Evolutionary conservation across 2,113 vertebrate genomes (phyloP), one percentile per base, ranked within the genome.

Genomic region (Tonatia bakeri): DNA sequence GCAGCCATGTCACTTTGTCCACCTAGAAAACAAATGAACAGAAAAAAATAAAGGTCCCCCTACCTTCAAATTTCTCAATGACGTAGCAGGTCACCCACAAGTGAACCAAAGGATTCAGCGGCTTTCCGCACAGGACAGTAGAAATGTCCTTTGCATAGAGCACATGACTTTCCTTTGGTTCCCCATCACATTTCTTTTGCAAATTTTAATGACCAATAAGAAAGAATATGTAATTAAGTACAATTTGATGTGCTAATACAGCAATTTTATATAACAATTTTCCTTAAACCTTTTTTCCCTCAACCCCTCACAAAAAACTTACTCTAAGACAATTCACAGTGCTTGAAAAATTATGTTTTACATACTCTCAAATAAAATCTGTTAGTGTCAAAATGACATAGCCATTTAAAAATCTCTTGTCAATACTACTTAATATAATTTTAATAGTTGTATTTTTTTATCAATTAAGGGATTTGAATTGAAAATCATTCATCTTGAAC

Each of bases 401-500:
- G 33, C n/a, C 72, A 97, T 90, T 97, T 96, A 98, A 98, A 97
- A 98, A 98, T 84, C 73, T 94, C 59, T 61, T 89, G 38, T 94
- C 92, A 97, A 94, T 95, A 96, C 40, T 94, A 98, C 94, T 97
- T 97, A 97, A 96, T 83, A 96, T 91, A 96, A 93, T 77, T 97
- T 97, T 96, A 98, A 93, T 72, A 96, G 76, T 79, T 96, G 76
- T 1, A 17, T 40, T 97, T 95, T 97, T 97, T 97, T 97, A 84
- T 96, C 93, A 96, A 95, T 97, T 98, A 98, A 96, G 54, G 76
- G 87, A 92, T 97, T 96, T 96, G 80, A 97, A 93, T 76, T 91
- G 89, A 96, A 97, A 98, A 91, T 47, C 97, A 96, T 98, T 98
- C 97, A 97, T 96, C 90, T 88, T 97, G 93, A 98, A 96, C 97